Conservation (phyloP, 2,113 vertebrate genomes). For the Charina bottae region DNA sequence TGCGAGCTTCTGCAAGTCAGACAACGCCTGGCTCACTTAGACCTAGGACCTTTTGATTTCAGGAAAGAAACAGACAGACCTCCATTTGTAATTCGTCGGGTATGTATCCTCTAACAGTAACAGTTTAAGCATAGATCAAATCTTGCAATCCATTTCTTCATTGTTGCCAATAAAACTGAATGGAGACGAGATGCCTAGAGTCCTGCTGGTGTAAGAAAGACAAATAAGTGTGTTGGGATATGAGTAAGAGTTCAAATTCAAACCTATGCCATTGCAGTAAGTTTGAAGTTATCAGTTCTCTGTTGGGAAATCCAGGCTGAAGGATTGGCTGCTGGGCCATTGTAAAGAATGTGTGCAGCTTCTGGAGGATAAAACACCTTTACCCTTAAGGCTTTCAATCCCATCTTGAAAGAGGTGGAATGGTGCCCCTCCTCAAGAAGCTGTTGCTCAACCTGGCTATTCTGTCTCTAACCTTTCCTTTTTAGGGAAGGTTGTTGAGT, state of each 20-base stretch:
- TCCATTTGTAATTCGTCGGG: conserved; percentile 87
- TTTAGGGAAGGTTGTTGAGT: neutral
- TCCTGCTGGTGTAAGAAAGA: neutral
- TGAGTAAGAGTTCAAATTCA: neutral
- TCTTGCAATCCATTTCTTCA: conserved; percentile 31
- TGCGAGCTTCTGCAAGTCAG: conserved; percentile 87
- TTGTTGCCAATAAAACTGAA: neutral
- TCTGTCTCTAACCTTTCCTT: neutral
- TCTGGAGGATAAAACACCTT: neutral
- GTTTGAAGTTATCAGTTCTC: neutral
- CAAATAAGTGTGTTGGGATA: neutral
- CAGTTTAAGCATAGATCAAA: conserved; percentile 47
- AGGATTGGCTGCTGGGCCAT: neutral
- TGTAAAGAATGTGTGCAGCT: neutral
- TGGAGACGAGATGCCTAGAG: neutral
- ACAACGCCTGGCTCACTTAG: conserved; percentile 87
- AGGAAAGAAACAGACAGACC: conserved; percentile 87
- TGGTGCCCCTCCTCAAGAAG: neutral
- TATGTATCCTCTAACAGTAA: conserved; percentile 67
- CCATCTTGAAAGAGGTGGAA: neutral
- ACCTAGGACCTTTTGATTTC: conserved; percentile 91
- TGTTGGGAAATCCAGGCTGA: neutral
- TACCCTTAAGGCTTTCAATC: neutral
- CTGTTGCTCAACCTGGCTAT: neutral
- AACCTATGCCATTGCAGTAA: neutral